These are phyloP conservation scores for Batillaria attramentaria DNA, from an alignment of 1,140 invertebrate genomes.

Conservation along the genomic window DNA sequence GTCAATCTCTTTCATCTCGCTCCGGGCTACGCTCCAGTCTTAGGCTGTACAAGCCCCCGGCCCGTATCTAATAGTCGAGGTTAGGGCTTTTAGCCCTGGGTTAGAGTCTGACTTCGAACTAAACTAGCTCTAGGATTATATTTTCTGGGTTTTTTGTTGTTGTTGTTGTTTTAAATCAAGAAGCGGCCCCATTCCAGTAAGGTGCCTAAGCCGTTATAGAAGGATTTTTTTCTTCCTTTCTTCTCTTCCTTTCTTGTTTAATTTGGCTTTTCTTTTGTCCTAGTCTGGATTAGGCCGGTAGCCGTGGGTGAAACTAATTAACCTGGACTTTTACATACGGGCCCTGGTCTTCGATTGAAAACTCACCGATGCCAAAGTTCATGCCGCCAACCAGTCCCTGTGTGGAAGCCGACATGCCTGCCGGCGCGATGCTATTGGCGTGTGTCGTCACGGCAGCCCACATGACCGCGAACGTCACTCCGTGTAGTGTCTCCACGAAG, in stretches of 20 bases:
- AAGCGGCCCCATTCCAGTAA: not conserved
- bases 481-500: conserved; percentile 88
- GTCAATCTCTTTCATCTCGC: no score
- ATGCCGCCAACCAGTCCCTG: conserved; percentile 43
- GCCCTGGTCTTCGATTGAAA: not conserved
- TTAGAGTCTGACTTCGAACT: no score
- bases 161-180: no score
- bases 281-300: no score
- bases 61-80: no score
- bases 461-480: conserved; percentile 88
- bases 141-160: no score
- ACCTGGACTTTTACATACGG: not conserved
- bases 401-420: conserved; percentile 38
- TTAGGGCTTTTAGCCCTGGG: no score
- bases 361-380: conserved; percentile 45
- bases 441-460: conserved; percentile 78
- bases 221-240: not conserved
- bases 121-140: no score
- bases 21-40: no score
- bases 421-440: conserved; percentile 39
- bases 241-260: no score
- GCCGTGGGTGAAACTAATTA: not conserved
- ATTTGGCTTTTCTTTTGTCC: no score
- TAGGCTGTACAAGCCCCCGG: no score
- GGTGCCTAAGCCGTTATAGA: not conserved